Base-by-base conservation (phyloP, 2,888 invertebrate genomes). In the Parnassius glacialis region DNA sequence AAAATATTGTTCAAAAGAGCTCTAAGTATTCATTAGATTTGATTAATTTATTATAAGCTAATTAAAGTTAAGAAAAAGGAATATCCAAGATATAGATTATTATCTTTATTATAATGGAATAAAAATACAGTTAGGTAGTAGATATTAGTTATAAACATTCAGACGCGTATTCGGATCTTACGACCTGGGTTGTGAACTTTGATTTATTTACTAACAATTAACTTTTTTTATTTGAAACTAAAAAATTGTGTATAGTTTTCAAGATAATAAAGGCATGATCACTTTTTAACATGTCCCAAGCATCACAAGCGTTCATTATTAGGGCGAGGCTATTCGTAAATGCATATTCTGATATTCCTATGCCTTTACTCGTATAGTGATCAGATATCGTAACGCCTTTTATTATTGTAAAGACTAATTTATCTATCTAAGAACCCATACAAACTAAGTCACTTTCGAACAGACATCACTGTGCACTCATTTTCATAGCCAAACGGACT, bases 21-120 rank as follows among this genome's bases (percentile, higher is more conserved):
- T 85, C 82, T 84, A 85, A 90, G 90, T 90, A 90, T 89, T 90
- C 81, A 80, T 84, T 87, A 88, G 86, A 84, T 85, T 87, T 84
- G 85, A 83, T 85, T 86, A 86, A 88, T 84, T 87, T 87, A 87
- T 86, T 82, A 70, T 88, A 85, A 87, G 86, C 74, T 87, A 77
- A 80, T 80, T 74, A 78, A 75, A 67, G 62, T 85, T 86, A 84
- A 84, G 80, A 84, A 83, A 81, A 85, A 85, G 83, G 79, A 87
- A 89, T 88, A 89, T 90, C 89, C 87, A 88, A 90, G 88, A 89
- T 90, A 78, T 72, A 74, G 69, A 73, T 77, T 51, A 25, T 51
- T 20, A 84, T 84, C 79, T 81, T 81, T 82, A 76, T 80, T 78
- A 75, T 78, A 76, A 57, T 76, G 11, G 3, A 11, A 43, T 43